Evolutionary conservation across 2,888 invertebrate genomes (phyloP).

Genomic region (Cyclophora punctaria): DNA sequence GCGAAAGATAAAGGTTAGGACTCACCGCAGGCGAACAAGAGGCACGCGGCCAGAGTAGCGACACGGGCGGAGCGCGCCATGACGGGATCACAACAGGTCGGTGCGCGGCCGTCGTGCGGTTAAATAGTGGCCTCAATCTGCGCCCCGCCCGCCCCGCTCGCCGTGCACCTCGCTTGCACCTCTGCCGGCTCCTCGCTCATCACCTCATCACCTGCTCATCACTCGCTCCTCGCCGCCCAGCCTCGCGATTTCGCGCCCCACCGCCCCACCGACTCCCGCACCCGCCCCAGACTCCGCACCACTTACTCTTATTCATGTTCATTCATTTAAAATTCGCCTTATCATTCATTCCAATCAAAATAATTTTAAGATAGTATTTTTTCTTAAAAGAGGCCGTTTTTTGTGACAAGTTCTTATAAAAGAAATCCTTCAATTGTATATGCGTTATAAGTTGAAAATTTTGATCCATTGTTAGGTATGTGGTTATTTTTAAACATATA

Average conservation of each 20-base stretch:
- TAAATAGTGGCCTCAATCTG: conserved; percentile 75
- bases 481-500: too few species aligned
- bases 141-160: conserved; percentile 71
- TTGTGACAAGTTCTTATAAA: too few species aligned
- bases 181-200: conserved; percentile 67
- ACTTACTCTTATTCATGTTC: too few species aligned
- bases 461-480: too few species aligned
- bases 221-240: conserved; percentile 13
- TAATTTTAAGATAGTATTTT: too few species aligned
- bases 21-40: conserved; percentile 74
- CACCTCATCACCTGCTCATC: conserved; percentile 58
- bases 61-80: conserved; percentile 76
- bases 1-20: conserved; percentile 70
- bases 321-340: too few species aligned
- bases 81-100: conserved; percentile 77
- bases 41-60: conserved; percentile 74
- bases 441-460: too few species aligned
- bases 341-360: too few species aligned
- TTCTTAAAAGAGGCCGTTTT: too few species aligned
- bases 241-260: background rate
- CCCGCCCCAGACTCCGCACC: too few species aligned
- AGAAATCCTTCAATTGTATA: too few species aligned
- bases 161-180: conserved; percentile 61
- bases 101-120: conserved; percentile 68
- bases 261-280: background rate